Evolutionary conservation across 2,888 invertebrate species (phyloP).

Genomic region (Netelia inedita): DNA sequence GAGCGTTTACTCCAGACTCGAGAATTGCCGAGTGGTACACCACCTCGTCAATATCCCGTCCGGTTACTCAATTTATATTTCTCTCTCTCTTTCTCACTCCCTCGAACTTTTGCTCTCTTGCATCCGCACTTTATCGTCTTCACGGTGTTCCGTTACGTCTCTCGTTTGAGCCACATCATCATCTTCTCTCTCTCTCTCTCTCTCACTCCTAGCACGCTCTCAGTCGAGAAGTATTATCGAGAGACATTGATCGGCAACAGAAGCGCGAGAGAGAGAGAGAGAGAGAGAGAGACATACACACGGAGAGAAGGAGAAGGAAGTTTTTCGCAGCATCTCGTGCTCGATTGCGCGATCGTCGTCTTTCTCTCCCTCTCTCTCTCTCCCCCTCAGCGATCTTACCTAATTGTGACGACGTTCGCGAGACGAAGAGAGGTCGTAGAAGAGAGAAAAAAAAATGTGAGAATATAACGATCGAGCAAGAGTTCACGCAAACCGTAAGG

Average conservation of each 20-base stretch:
- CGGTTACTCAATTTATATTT: slow-evolving; percentile 58
- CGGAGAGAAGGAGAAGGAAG: slow-evolving; percentile 23
- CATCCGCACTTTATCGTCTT: background rate
- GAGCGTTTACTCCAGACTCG: slow-evolving; percentile 1
- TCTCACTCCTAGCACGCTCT: background rate
- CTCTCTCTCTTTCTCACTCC: background rate
- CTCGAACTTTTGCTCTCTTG: slow-evolving; percentile 41
- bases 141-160: slow-evolving; percentile 59
- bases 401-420: slow-evolving; percentile 21
- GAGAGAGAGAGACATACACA: background rate
- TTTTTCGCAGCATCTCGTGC: background rate
- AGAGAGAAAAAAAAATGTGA: slow-evolving; percentile 17
- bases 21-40: slow-evolving; percentile 27
- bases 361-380: background rate
- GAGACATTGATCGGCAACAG: background rate
- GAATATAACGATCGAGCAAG: slow-evolving; percentile 20
- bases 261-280: background rate
- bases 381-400: background rate
- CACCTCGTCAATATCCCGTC: slow-evolving; percentile 9
- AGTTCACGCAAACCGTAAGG: background rate
- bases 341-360: slow-evolving; percentile 20
- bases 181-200: slow-evolving; percentile 6
- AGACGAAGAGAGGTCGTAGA: slow-evolving; percentile 1
- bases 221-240: background rate
- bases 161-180: slow-evolving; percentile 52